These are phyloP conservation scores for Punctoribates punctum DNA, from an alignment of 2,888 invertebrate species.

Conservation along the genomic window DNA sequence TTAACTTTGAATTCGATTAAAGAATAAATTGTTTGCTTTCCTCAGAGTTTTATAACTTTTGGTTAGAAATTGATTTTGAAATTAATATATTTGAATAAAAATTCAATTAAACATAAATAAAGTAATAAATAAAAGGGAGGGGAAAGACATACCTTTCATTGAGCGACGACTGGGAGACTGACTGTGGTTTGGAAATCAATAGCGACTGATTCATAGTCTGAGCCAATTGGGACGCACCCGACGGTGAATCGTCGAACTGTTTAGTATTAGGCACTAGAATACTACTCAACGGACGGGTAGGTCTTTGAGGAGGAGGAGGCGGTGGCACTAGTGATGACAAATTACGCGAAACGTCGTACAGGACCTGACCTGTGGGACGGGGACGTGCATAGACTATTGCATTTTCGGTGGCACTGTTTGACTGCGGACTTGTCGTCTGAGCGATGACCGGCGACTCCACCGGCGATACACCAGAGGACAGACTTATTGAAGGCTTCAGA, in stretches of 20 bases:
- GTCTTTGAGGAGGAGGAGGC: slow-evolving; percentile 46
- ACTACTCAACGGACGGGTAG: slow-evolving; percentile 45
- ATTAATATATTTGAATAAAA: no score
- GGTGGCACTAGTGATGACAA: background rate
- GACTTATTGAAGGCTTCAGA: slow-evolving; percentile 18
- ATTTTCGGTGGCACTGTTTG: slow-evolving; percentile 1
- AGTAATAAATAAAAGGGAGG: background rate
- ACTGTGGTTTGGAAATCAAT: slow-evolving; percentile 16
- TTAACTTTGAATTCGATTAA: no score
- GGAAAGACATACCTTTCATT: slow-evolving; percentile 1
- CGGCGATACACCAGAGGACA: background rate
- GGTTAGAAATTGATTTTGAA: no score
- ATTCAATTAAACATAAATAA: no score
- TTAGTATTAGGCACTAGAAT: slow-evolving; percentile 32
- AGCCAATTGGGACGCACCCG: background rate
- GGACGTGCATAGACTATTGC: slow-evolving; percentile 37
- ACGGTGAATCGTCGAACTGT: background rate
- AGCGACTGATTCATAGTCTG: slow-evolving; percentile 8
- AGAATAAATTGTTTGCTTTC: no score
- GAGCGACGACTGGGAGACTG: slow-evolving; percentile 24
- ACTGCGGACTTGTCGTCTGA: background rate
- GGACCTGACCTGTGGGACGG: slow-evolving; percentile 19
- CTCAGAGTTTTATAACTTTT: no score
- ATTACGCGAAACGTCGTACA: slow-evolving; percentile 15
- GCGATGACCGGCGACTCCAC: background rate